These are phyloP conservation scores for Odontophorus gujanensis DNA, from an alignment of 2,113 vertebrate genomes.

Conservation along the genomic window DNA sequence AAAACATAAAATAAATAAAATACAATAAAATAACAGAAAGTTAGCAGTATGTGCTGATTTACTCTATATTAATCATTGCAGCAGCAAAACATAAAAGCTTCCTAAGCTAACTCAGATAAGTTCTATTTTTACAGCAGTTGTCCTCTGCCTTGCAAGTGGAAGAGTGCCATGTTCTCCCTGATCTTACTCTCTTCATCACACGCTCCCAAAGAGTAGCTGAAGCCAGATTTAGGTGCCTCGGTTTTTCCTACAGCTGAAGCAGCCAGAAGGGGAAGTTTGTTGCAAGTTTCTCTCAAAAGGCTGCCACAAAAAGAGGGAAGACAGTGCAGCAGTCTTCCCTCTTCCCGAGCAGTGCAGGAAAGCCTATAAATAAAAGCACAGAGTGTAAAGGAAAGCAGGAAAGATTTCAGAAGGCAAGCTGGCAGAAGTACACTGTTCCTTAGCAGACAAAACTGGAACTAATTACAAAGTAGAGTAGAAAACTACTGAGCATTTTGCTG, in stretches of 20 bases:
- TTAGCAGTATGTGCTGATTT: background rate
- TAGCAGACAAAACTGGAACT: background rate
- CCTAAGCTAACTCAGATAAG: background rate
- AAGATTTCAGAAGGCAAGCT: background rate
- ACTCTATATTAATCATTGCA: background rate
- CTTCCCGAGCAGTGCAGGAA: background rate
- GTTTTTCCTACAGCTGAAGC: background rate
- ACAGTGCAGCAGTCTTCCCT: background rate
- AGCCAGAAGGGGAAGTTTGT: background rate
- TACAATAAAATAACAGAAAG: background rate
- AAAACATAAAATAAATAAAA: too few species aligned
- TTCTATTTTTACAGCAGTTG: background rate
- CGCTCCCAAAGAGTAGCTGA: rapidly evolving
- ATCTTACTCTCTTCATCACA: background rate
- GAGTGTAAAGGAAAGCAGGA: background rate
- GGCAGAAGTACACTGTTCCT: background rate
- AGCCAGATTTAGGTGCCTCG: background rate
- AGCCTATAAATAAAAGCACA: background rate
- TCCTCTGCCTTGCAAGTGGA: background rate
- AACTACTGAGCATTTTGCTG: background rate
- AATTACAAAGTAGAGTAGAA: background rate
- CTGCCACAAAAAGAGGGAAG: background rate
- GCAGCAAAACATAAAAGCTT: background rate
- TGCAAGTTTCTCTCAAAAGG: background rate
- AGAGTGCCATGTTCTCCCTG: background rate